Evolutionary conservation across 2,797 vertebrate genomes (phyloP).

Genomic region (Poeciliopsis gracilis): DNA sequence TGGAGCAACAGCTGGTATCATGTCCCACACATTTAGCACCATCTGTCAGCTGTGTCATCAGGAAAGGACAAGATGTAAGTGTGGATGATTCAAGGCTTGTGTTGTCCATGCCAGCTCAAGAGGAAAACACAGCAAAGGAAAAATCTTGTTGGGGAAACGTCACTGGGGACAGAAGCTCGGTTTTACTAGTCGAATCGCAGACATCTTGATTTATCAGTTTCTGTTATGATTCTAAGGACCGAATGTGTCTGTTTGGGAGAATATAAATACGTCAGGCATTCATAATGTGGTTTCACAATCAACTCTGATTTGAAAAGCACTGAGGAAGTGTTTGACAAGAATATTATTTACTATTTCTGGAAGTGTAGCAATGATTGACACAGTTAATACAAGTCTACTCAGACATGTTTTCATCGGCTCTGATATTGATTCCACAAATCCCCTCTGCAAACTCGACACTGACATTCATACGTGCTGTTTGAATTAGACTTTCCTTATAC

Average conservation of each 20-base stretch:
- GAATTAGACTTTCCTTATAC: background rate
- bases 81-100: slow-evolving; percentile 74
- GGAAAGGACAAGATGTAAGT: slow-evolving; percentile 72
- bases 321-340: background rate
- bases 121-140: slow-evolving; percentile 42
- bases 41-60: slow-evolving; percentile 73
- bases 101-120: slow-evolving; percentile 49
- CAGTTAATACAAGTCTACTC: background rate
- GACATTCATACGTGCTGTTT: background rate
- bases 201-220: background rate
- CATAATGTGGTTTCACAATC: slow-evolving; percentile 6
- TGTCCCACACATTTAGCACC: slow-evolving; percentile 73
- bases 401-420: slow-evolving; percentile 1
- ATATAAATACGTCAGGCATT: background rate
- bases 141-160: slow-evolving; percentile 28
- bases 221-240: background rate
- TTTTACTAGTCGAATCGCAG: background rate
- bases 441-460: background rate
- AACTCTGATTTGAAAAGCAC: slow-evolving; percentile 1
- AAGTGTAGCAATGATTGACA: background rate
- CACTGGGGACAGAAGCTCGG: slow-evolving; percentile 8
- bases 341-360: slow-evolving; percentile 2
- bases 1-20: slow-evolving; percentile 71
- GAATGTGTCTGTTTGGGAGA: background rate
- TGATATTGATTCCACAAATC: background rate